A percentile compares a stretch with the other conserved stretches of the same genome.
Evolutionary conservation across 2,888 invertebrate species (phyloP).

Genomic region (Conomelus anceps): DNA sequence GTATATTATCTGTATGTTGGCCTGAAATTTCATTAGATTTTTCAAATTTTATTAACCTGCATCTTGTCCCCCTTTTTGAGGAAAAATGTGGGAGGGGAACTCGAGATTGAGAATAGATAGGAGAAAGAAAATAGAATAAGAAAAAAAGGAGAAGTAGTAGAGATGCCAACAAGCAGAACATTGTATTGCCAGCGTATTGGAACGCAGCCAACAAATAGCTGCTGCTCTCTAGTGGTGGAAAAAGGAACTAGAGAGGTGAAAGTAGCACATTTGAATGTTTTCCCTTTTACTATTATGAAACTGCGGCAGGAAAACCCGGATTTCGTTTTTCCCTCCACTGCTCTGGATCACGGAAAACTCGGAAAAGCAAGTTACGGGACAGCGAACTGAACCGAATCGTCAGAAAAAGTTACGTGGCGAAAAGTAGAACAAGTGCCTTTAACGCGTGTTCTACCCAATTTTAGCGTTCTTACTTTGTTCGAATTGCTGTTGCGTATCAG

Average conservation of each 20-base stretch:
- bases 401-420: neutral
- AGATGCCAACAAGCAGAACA: neutral
- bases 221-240: neutral
- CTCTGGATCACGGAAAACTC: too few relatives aligned
- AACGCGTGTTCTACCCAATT: neutral
- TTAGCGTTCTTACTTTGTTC: neutral
- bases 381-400: neutral
- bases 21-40: too few relatives aligned
- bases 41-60: too few relatives aligned
- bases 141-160: neutral
- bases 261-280: neutral
- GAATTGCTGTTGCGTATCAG: neutral
- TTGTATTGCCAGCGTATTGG: neutral
- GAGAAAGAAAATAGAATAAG: neutral
- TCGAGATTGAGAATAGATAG: neutral
- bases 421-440: neutral
- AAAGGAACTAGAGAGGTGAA: neutral
- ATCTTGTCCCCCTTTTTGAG: too few relatives aligned
- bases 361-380: neutral
- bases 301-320: neutral
- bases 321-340: neutral
- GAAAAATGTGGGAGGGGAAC: neutral
- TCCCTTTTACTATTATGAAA: neutral
- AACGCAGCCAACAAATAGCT: neutral
- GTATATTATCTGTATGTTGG: too few relatives aligned